Percentiles rank a stretch among this genome's conserved stretches.
These are phyloP conservation scores for Gastrophysa polygoni DNA, from an alignment of 2,888 invertebrate species.

Conservation along the genomic window DNA sequence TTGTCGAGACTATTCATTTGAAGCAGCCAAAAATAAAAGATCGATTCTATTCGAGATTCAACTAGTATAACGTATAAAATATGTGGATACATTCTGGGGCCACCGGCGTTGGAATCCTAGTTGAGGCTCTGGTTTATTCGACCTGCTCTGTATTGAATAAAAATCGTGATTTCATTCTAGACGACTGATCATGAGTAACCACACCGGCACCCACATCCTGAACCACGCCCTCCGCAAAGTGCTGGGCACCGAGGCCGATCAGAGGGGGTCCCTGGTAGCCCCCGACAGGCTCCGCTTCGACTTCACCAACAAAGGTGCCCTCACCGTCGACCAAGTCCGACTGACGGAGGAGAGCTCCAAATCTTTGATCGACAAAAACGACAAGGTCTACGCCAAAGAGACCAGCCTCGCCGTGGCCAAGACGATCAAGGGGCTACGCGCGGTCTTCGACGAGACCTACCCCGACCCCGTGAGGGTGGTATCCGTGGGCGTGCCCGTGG, in stretches of 20 bases:
- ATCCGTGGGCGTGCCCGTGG: slow-evolving; percentile 88
- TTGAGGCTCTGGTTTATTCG: no score
- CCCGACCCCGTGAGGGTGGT: slow-evolving; percentile 96
- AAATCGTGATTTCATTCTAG: no score
- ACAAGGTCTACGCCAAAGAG: slow-evolving; percentile 83
- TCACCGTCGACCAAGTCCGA: slow-evolving; percentile 87
- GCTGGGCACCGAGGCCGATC: slow-evolving; percentile 89
- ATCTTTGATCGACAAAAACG: slow-evolving; percentile 63
- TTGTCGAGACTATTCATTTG: no score
- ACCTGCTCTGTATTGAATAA: no score
- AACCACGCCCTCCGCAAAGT: slow-evolving; percentile 93
- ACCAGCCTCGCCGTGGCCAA: slow-evolving; percentile 83
- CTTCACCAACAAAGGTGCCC: slow-evolving; percentile 92
- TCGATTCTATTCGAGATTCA: no score
- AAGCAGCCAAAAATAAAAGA: no score
- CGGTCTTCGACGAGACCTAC: slow-evolving; percentile 98
- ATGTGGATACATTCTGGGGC: no score
- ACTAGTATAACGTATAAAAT: no score
- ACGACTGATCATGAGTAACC: slow-evolving; percentile 96
- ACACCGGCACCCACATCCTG: slow-evolving; percentile 96
- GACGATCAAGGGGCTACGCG: slow-evolving; percentile 88
- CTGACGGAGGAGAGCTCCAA: slow-evolving; percentile 82
- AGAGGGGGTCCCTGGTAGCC: slow-evolving; percentile 95
- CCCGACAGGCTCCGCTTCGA: slow-evolving; percentile 97
- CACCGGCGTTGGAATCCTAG: no score